phyloP scores from a whole-genome alignment of 2,888 invertebrate genomes.

The Corythucha ciliata region DNA sequence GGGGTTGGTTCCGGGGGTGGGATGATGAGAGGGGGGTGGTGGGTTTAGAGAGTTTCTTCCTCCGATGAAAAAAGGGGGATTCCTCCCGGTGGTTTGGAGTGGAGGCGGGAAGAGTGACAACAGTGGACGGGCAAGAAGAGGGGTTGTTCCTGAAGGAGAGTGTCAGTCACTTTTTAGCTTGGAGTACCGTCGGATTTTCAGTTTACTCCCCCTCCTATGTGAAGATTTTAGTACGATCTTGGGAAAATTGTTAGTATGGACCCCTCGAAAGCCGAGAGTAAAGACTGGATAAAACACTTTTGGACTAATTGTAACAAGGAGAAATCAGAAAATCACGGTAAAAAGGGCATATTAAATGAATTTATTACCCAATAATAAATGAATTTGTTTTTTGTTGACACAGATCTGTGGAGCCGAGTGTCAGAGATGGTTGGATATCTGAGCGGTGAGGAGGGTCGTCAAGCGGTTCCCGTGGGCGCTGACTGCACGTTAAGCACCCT shows the following conservation, averaged over 20 bases:
- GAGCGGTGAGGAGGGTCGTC: conserved; percentile 38
- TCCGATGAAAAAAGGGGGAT: too few species aligned
- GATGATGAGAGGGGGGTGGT: too few species aligned
- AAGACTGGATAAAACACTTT: conserved; percentile 47
- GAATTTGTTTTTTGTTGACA: conserved; percentile 42
- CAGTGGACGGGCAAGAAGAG: background rate
- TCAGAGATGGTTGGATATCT: conserved; percentile 49
- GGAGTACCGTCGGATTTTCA: too few species aligned
- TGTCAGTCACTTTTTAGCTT: too few species aligned
- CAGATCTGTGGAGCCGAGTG: conserved; percentile 44
- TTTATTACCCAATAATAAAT: conserved; percentile 16
- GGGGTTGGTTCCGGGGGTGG: background rate
- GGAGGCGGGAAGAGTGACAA: too few species aligned
- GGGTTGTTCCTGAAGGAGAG: background rate
- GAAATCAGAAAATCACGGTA: conserved; percentile 28
- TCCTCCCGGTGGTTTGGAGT: too few species aligned
- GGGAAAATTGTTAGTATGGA: conserved; percentile 27
- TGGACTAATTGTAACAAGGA: conserved; percentile 34
- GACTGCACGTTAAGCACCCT: conserved; percentile 39
- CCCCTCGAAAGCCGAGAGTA: conserved; percentile 37
- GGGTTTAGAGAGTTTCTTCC: too few species aligned
- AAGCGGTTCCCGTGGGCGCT: conserved; percentile 42
- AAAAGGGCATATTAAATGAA: conserved; percentile 17
- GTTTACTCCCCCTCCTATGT: too few species aligned
- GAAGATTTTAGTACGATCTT: conserved; percentile 19